Base-by-base conservation (phyloP, 1,140 invertebrate genomes). In the Nasonia longicornis region DNA sequence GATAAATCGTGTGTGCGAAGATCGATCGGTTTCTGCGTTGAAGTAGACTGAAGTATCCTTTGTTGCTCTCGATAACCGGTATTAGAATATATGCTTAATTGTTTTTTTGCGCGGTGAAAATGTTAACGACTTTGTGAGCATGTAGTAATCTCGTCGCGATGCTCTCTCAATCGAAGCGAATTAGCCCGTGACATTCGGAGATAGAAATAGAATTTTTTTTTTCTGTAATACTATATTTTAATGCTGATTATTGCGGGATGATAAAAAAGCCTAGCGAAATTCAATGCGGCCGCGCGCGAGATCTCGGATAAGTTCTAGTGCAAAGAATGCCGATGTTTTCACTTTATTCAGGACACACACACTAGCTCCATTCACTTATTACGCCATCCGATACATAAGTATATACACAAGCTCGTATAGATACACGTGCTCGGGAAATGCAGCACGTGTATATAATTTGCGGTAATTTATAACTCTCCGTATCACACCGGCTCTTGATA, bases 281-380 rank as follows among this genome's bases (percentile, higher is more conserved):
- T 52, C 38, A 72, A 79, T 66, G 8, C 67, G 42, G n/a, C n/a
- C 52, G 35, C 6, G 20, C 52, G 20, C 52, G 16, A 58, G 2
- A 16, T 52, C 20, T 58, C 3, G 52, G 20, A 58, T 58, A 58
- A 58, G 52, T 58, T 58, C 52, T n/a, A 58, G 52, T 72, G 64
- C 67, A 48, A 72, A 77, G 74, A 81, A 81, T 81, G 73, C 76
- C 70, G 67, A 76, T 80, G 38, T 69, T 76, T 69, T 69, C 48
- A 81, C 69, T 81, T 81, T 76, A 81, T 81, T 77, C 67, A 81
- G 80, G 74, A 29, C 80, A 58, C 52, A 38, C 26, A 26, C 26
- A 26, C 26, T 26, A 26, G 26, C 26, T 26, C 80, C 80, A 72
- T 81, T 81, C 80, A 81, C 80, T 81, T 81, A 81, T 81, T 81